Percentiles rank a stretch among this genome's conserved stretches.
These are phyloP conservation scores for Phataginus tricuspis DNA, from an alignment of 2,797 vertebrate species.

Conservation along the genomic window DNA sequence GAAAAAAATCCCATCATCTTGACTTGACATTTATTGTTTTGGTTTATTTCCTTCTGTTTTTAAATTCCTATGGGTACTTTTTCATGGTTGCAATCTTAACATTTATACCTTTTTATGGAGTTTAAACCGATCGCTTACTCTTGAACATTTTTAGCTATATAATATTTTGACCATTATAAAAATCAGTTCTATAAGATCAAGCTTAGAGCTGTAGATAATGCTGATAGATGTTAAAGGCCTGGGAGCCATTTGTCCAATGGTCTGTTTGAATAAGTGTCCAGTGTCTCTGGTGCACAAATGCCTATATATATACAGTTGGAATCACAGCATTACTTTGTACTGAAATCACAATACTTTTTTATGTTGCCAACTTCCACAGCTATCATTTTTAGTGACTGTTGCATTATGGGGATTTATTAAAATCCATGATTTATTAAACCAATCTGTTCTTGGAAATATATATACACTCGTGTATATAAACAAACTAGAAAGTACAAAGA, in stretches of 20 bases:
- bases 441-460: not conserved
- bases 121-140: not conserved
- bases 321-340: not conserved
- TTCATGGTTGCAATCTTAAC: not conserved
- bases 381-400: constrained; percentile 42
- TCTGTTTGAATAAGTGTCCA: not conserved
- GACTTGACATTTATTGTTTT: constrained; percentile 20
- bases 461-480: not conserved
- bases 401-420: not conserved
- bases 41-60: constrained; percentile 31
- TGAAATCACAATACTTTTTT: constrained; percentile 36
- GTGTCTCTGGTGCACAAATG: not conserved
- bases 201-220: not conserved
- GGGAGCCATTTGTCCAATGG: not conserved
- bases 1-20: not conserved
- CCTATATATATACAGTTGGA: not conserved
- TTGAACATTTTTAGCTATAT: constrained; percentile 31
- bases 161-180: constrained; percentile 52
- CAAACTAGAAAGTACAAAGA: not conserved
- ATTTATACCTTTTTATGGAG: not conserved
- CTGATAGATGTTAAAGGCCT: not conserved
- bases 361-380: not conserved
- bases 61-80: constrained; percentile 8
- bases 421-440: constrained; percentile 14
- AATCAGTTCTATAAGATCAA: constrained; percentile 41